These are phyloP conservation scores for Philonicus albiceps DNA, from an alignment of 2,888 invertebrate species.

Conservation along the genomic window DNA sequence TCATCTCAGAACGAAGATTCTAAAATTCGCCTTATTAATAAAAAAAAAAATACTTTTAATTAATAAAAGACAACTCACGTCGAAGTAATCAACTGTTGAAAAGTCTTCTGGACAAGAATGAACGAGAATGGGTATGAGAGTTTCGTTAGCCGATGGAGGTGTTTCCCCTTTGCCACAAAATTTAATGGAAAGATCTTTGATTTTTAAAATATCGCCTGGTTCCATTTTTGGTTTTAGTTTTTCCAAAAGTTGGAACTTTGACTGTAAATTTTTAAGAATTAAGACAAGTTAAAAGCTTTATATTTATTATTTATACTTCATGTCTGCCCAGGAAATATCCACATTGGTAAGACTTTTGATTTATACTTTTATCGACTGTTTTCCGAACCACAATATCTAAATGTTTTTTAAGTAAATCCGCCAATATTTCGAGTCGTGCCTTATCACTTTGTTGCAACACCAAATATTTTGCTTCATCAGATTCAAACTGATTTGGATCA, in stretches of 20 bases:
- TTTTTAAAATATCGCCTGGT: conserved; percentile 66
- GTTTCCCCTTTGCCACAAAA: conserved; percentile 75
- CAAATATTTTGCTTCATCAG: conserved; percentile 68
- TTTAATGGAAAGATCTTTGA: conserved; percentile 71
- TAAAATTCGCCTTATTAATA: conserved; percentile 55
- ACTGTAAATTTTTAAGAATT: conserved; percentile 62
- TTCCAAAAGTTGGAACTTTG: conserved; percentile 75
- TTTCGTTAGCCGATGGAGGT: conserved; percentile 67
- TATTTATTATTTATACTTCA: conserved; percentile 68
- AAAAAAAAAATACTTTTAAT: neutral
- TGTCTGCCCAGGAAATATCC: conserved; percentile 79
- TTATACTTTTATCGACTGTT: neutral
- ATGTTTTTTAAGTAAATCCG: conserved; percentile 76
- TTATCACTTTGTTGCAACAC: conserved; percentile 71
- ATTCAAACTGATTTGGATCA: conserved; percentile 73
- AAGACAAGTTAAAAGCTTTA: neutral
- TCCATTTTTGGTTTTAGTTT: conserved; percentile 66
- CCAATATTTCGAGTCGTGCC: conserved; percentile 79
- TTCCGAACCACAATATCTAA: conserved; percentile 61
- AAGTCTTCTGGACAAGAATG: conserved; percentile 86
- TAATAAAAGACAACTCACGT: conserved; percentile 65
- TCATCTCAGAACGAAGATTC: conserved; percentile 74
- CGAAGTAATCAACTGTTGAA: conserved; percentile 84
- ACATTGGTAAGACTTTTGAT: conserved; percentile 64
- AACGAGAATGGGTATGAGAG: conserved; percentile 75